phyloP scores from a whole-genome alignment of 2,888 invertebrate species.

The Acholoe squamosa region DNA sequence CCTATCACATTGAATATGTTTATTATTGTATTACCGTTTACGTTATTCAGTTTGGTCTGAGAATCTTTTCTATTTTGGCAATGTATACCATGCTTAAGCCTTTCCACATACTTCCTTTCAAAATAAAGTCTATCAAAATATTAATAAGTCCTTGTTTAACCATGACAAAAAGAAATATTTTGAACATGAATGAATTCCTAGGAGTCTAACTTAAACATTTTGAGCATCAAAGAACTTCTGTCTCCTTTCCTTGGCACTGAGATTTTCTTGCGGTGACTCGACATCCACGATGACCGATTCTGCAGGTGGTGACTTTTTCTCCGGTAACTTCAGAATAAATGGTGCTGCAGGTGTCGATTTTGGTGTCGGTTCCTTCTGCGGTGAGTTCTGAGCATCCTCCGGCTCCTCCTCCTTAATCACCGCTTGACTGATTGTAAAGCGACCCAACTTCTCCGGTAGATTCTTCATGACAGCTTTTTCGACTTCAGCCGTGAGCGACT shows the following conservation, averaged over 20 bases:
- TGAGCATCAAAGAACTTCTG: not conserved
- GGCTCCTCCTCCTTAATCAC: conserved; percentile 47
- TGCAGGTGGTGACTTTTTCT: not conserved
- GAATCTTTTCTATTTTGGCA: no score
- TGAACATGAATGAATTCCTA: no score
- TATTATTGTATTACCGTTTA: no score
- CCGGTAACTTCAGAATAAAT: conserved; percentile 11
- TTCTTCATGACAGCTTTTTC: conserved; percentile 39
- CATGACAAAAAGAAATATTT: no score
- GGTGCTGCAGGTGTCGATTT: not conserved
- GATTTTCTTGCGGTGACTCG: not conserved
- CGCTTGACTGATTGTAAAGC: not conserved
- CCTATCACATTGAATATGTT: no score
- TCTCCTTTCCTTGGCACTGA: not conserved
- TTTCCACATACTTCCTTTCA: no score
- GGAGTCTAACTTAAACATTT: not conserved
- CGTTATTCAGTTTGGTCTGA: no score
- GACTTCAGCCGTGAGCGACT: not conserved
- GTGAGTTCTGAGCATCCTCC: not conserved
- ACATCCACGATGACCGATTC: not conserved
- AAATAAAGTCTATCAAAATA: no score
- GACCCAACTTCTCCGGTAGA: not conserved
- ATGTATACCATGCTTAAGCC: no score
- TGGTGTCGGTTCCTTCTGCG: not conserved
- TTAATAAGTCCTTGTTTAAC: no score